phyloP scores from a whole-genome alignment of 2,113 vertebrate genomes.

The Aptenodytes forsteri region DNA sequence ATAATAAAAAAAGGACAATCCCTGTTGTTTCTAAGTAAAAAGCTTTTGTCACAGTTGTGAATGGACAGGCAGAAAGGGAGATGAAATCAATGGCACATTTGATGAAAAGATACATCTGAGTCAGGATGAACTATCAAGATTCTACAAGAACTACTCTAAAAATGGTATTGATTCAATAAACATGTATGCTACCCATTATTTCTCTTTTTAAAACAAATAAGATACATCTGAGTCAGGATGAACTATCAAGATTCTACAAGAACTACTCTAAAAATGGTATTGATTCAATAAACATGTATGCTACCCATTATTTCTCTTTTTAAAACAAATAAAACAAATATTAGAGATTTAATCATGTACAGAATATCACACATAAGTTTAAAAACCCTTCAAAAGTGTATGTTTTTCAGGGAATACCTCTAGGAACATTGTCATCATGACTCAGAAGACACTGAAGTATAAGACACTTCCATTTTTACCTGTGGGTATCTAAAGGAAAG shows the following conservation, averaged over 20 bases:
- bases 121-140: neutral
- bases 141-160: neutral
- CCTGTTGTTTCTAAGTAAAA: neutral
- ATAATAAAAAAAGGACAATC: rapidly evolving
- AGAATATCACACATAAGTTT: neutral
- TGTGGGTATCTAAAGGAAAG: neutral
- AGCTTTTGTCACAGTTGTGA: neutral
- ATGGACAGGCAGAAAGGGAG: neutral
- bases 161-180: neutral
- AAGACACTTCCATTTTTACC: neutral
- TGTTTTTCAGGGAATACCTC: neutral
- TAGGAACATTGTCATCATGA: neutral
- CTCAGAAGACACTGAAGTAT: neutral
- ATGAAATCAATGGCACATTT: neutral
- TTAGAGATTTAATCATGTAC: neutral
- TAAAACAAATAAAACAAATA: neutral
- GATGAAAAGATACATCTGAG: neutral
- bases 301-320: neutral
- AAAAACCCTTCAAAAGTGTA: neutral
- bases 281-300: neutral
- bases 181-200: neutral
- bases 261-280: neutral
- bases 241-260: neutral
- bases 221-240: neutral
- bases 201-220: neutral